Evolutionary conservation across 2,888 invertebrate species (phyloP), one percentile per base, ranked within the genome.

Genomic region (Aricia artaxerxes): DNA sequence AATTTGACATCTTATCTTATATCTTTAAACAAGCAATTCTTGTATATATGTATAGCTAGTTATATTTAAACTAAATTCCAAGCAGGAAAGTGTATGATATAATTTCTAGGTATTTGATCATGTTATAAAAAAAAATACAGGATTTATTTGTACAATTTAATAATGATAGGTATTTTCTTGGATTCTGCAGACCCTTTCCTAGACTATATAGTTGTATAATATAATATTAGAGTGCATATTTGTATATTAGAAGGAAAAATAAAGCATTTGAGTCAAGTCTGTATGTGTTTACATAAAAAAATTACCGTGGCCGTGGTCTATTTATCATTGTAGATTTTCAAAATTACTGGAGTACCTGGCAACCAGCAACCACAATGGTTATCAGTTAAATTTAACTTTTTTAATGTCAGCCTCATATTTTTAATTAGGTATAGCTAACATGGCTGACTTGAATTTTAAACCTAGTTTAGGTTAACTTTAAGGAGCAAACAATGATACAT

Each of bases 401-500:
- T 44, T 44, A 44, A 44, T 44, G 44, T 44, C 2, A 44, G 44
- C 44, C 44, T 44, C 44, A 44, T 7, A 44, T 44, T 44, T 44
- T 44, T 44, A 44, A 44, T 2, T 44, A 44, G 44, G 44, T 40
- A 40, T 7, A 44, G 44, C 44, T 44, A 9, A 24, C 9, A 64
- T 31, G 11, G 31, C 31, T 31, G 31, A 64, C 2, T 11, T 31
- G 31, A 64, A 31, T 31, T 64, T 9, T 11, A 64, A 31, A 64
- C 5, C 13, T 69, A 13, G 31, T 69, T 13, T 35, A 35, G 11
- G 11, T 4, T 35, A 69, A 35, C 11, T 64, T 60, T 69, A 35
- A 13, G 73, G 79, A 49, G 79, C 76, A 79, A 81, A 79, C 78
- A 81, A 83, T 82, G 82, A 84, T 83, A 81, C 84, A 78, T 53